A percentile compares a stretch with the other conserved stretches of the same genome.
These are phyloP conservation scores for Hypotaenidia okinawae DNA, from an alignment of 2,797 vertebrate genomes.

Conservation along the genomic window DNA sequence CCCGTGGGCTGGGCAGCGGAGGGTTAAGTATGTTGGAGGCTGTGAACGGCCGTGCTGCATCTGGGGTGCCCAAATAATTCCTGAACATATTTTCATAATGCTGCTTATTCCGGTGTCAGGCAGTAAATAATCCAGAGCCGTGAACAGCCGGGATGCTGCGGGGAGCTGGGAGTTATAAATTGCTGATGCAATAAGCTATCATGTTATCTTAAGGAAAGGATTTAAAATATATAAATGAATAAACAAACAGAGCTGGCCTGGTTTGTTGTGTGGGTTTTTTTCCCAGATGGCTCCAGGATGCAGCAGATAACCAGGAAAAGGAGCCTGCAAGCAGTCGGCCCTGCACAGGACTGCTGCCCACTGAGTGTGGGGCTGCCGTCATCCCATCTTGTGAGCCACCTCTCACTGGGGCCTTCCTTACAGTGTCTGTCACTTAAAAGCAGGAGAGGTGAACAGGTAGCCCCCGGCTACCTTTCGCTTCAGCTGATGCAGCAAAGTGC, in stretches of 20 bases:
- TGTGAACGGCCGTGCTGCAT: background rate
- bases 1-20: background rate
- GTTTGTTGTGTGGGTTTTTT: background rate
- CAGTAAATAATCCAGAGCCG: slow-evolving; percentile 9
- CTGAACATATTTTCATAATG: background rate
- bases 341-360: background rate
- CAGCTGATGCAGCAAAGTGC: background rate
- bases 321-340: background rate
- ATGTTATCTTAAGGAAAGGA: slow-evolving; percentile 5
- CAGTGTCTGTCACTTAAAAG: background rate
- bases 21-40: background rate
- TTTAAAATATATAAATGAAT: slow-evolving; percentile 15
- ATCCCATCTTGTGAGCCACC: background rate
- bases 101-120: background rate
- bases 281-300: background rate
- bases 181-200: slow-evolving; percentile 22
- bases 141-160: background rate
- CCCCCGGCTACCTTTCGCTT: background rate
- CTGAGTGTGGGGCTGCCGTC: background rate
- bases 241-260: background rate
- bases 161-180: slow-evolving; percentile 1
- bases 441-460: background rate
- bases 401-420: background rate
- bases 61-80: background rate
- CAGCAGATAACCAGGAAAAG: background rate